phyloP scores from a whole-genome alignment of 2,113 vertebrate genomes.

The Oryzias curvinotus region DNA sequence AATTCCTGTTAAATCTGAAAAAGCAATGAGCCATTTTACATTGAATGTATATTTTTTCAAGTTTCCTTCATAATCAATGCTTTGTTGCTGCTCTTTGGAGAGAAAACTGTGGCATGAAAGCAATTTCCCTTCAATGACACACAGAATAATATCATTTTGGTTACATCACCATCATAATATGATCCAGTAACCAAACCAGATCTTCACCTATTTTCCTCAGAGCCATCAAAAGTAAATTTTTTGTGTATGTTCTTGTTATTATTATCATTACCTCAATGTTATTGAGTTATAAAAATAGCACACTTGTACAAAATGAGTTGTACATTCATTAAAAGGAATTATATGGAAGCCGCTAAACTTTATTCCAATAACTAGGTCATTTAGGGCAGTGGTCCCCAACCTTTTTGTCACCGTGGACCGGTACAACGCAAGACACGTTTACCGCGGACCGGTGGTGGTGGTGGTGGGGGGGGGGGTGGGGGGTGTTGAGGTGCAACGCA shows the following conservation, averaged over 20 bases:
- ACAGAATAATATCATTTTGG: neutral
- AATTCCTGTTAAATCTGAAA: no score
- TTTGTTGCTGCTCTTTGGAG: neutral
- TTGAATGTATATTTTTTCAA: no score
- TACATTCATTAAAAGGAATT: neutral
- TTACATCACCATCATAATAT: slow-evolving; percentile 22
- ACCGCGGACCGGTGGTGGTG: no score
- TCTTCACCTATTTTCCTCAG: neutral
- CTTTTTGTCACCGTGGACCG: no score
- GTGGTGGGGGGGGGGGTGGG: no score
- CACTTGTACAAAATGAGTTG: neutral
- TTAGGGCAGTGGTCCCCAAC: no score
- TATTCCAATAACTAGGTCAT: slow-evolving; percentile 22
- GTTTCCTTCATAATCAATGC: no score
- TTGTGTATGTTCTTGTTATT: neutral
- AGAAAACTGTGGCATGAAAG: neutral
- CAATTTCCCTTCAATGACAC: neutral
- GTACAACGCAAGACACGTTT: no score
- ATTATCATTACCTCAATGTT: neutral
- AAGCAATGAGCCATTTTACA: no score
- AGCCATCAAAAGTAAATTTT: neutral
- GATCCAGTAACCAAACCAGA: slow-evolving; percentile 9
- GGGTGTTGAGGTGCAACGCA: no score
- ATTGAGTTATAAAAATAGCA: neutral
- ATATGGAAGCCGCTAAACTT: neutral